Percentiles rank a stretch among this genome's conserved stretches.
Conservation (phyloP, 2,797 vertebrate species). For the Sphenodon punctatus region DNA sequence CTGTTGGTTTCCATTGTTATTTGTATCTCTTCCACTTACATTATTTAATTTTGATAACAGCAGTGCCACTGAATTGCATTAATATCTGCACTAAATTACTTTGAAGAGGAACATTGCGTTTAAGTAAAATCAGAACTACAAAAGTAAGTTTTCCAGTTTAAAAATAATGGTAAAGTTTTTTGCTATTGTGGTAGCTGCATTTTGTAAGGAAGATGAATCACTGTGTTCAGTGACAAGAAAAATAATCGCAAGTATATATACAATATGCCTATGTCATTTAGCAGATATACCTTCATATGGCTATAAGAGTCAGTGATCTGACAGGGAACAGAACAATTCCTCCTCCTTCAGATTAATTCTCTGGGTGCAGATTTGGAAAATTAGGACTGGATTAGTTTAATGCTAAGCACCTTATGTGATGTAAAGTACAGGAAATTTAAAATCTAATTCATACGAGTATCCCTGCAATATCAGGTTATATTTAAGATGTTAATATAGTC, state of each 20-base stretch:
- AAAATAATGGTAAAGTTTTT: background rate
- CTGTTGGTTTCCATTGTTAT: background rate
- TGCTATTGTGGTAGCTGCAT: background rate
- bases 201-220: background rate
- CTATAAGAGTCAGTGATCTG: background rate
- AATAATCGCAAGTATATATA: background rate
- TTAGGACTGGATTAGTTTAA: background rate
- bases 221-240: fast-evolving
- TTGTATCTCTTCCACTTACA: background rate
- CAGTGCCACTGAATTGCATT: background rate
- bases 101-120: background rate
- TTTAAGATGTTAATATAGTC: background rate
- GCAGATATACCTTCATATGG: background rate
- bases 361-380: background rate
- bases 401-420: background rate
- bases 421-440: background rate
- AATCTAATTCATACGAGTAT: background rate
- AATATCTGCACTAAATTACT: background rate
- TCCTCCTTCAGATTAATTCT: background rate
- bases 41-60: background rate
- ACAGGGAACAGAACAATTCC: background rate
- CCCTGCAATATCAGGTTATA: background rate
- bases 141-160: background rate
- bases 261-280: background rate
- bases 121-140: background rate